phyloP scores from a whole-genome alignment of 37 sponge, comb jelly and placozoan genomes.

The Oscarella lobularis region DNA sequence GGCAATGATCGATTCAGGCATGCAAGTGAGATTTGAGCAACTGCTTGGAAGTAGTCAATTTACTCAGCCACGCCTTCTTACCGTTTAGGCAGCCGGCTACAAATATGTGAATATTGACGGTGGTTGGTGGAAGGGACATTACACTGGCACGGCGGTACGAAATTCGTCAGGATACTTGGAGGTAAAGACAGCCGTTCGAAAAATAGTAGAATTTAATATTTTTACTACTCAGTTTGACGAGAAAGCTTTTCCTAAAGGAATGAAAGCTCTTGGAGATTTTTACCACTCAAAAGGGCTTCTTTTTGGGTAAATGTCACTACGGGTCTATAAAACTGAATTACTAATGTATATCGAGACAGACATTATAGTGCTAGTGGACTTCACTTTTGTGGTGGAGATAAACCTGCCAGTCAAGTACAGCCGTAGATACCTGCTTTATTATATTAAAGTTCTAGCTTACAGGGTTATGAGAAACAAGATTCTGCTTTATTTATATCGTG shows the following conservation, averaged over 20 bases:
- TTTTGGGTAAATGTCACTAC: background rate
- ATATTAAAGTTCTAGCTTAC: too few relatives aligned
- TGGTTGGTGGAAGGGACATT: conserved; percentile 6
- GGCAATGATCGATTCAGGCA: background rate
- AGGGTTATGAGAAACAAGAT: conserved; percentile 9
- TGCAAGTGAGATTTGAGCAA: background rate
- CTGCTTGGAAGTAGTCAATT: too few relatives aligned
- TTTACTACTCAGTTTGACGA: background rate
- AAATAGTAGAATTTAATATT: too few relatives aligned
- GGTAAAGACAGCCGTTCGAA: too few relatives aligned
- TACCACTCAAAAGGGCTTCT: background rate
- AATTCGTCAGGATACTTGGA: conserved; percentile 5
- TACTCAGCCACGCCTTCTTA: too few relatives aligned
- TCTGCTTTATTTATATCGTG: background rate
- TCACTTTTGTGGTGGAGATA: background rate
- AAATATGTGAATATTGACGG: conserved; percentile 5
- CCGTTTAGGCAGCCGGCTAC: background rate
- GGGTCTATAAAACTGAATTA: too few relatives aligned
- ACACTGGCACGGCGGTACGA: background rate
- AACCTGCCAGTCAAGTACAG: background rate
- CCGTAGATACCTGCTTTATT: too few relatives aligned
- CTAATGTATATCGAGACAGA: too few relatives aligned
- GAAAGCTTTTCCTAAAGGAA: background rate
- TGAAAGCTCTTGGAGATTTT: background rate
- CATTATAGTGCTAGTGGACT: background rate